Percentiles rank a stretch among this genome's conserved stretches.
Evolutionary conservation across 2,888 invertebrate genomes (phyloP).

Genomic region (Penaeus monodon): DNA sequence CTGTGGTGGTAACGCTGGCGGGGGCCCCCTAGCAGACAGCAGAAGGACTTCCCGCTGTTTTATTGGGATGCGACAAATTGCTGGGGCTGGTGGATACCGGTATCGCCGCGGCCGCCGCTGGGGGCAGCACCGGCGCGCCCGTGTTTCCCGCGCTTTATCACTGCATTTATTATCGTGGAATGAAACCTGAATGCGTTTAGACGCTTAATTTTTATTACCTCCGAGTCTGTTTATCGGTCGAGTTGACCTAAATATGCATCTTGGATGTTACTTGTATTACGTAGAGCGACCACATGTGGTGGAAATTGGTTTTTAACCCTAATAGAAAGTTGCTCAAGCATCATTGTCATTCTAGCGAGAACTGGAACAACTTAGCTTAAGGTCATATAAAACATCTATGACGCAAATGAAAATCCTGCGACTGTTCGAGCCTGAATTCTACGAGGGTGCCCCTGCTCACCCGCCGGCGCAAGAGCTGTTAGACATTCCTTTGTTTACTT

Average conservation of each 20-base stretch:
- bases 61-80: slow-evolving; percentile 60
- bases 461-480: slow-evolving; percentile 9
- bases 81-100: slow-evolving; percentile 39
- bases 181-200: slow-evolving; percentile 44
- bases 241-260: slow-evolving; percentile 42
- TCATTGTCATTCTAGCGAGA: slow-evolving; percentile 30
- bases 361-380: slow-evolving; percentile 18
- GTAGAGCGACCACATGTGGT: not conserved
- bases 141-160: slow-evolving; percentile 46
- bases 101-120: slow-evolving; percentile 32
- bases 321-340: slow-evolving; percentile 19
- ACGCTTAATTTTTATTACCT: slow-evolving; percentile 48
- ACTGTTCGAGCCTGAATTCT: slow-evolving; percentile 20
- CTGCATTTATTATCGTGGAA: slow-evolving; percentile 45
- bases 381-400: slow-evolving; percentile 26
- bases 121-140: slow-evolving; percentile 39
- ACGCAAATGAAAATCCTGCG: slow-evolving; percentile 19
- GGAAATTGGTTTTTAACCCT: slow-evolving; percentile 28
- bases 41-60: slow-evolving; percentile 41
- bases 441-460: not conserved
- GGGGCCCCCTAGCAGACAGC: slow-evolving; percentile 40
- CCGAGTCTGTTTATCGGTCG: slow-evolving; percentile 38
- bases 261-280: slow-evolving; percentile 29
- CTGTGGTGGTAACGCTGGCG: slow-evolving; percentile 10
- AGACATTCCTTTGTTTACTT: not conserved